Evolutionary conservation across 2,797 vertebrate genomes (phyloP).

Genomic region (Pseudomugil gertrudae): DNA sequence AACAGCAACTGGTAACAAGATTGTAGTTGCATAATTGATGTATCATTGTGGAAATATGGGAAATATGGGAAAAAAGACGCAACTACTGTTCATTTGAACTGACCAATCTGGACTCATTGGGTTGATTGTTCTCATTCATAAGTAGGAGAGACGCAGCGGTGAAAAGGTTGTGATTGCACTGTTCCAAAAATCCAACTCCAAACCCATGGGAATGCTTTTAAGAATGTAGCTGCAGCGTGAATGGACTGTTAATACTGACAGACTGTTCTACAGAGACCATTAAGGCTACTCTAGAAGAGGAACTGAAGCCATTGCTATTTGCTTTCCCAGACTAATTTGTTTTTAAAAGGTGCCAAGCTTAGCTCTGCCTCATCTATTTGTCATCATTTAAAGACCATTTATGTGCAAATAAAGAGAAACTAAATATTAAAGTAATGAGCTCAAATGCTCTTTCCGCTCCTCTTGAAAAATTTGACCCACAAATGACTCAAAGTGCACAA

Average conservation of each 20-base stretch:
- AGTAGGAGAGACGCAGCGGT: constrained; percentile 32
- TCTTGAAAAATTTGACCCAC: not conserved
- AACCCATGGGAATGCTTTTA: constrained; percentile 57
- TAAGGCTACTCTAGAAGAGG: constrained; percentile 35
- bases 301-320: constrained; percentile 36
- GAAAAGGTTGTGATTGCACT: constrained; percentile 63
- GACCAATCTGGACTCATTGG: constrained; percentile 38
- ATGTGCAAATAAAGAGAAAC: constrained; percentile 7
- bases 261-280: constrained; percentile 45
- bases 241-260: constrained; percentile 71
- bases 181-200: constrained; percentile 39
- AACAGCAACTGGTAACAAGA: not conserved
- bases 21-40: constrained; percentile 6
- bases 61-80: constrained; percentile 14
- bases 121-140: constrained; percentile 17
- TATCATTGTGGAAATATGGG: constrained; percentile 14
- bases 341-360: constrained; percentile 9
- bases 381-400: constrained; percentile 27
- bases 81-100: constrained; percentile 28
- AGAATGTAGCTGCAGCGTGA: constrained; percentile 56
- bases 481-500: not conserved
- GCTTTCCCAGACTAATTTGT: constrained; percentile 35
- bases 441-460: not conserved
- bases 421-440: constrained; percentile 5
- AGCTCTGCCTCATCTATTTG: constrained; percentile 2